Evolutionary conservation across 1,140 invertebrate genomes (phyloP).

Genomic region (Trachymyrmex cornetzi): DNA sequence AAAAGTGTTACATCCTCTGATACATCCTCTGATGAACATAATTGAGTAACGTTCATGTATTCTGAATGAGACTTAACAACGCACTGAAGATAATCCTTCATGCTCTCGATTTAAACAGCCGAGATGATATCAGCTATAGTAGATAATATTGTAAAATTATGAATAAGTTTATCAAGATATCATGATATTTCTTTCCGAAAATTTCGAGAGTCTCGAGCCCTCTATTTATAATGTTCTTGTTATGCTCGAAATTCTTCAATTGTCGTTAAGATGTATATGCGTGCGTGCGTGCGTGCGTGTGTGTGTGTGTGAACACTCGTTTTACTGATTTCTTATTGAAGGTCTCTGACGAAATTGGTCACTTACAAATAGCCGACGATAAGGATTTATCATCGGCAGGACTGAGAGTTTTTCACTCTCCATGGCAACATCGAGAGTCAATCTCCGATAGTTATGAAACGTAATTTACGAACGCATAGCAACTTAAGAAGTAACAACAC

Average conservation of each 20-base stretch:
- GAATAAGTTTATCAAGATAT: constrained; percentile 27
- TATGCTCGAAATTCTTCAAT: background rate
- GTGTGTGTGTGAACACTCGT: constrained; percentile 7
- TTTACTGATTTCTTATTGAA: constrained; percentile 24
- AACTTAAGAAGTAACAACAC: background rate
- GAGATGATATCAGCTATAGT: background rate
- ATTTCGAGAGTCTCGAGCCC: background rate
- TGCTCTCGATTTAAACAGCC: background rate
- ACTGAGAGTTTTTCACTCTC: background rate
- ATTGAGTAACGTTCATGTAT: background rate
- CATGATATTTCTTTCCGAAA: constrained; percentile 7
- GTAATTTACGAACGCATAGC: background rate
- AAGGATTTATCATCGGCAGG: constrained; percentile 7
- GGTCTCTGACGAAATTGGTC: background rate
- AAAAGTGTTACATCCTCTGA: background rate
- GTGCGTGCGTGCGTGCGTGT: too few species aligned
- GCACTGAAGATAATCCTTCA: background rate
- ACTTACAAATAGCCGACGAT: constrained; percentile 41
- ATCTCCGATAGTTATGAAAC: background rate
- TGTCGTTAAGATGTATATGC: background rate
- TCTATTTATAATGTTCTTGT: constrained; percentile 4
- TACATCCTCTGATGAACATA: background rate
- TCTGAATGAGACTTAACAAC: background rate
- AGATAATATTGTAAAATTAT: background rate
- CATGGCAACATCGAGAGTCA: background rate